A percentile compares a stretch with the other conserved stretches of the same genome.
phyloP scores from a whole-genome alignment of 2,888 invertebrate species.

The Uropetala carovei region DNA sequence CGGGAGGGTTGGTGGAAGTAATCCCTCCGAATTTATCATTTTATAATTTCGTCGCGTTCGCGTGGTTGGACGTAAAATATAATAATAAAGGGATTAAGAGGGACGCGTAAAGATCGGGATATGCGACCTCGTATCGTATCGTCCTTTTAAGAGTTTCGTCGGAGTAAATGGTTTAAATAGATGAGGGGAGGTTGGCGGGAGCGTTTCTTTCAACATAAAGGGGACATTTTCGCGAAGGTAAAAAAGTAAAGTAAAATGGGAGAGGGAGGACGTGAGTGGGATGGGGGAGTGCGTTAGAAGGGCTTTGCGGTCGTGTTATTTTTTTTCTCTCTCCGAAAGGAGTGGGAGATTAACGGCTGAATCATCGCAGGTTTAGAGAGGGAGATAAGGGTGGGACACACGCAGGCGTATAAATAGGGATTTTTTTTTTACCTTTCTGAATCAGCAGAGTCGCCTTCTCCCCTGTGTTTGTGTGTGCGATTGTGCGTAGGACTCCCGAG shows the following conservation, averaged over 20 bases:
- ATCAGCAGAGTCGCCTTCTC: not conserved
- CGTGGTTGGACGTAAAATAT: not conserved
- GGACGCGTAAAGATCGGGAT: not conserved
- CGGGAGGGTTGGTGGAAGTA: too few relatives aligned
- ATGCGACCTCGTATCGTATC: not conserved
- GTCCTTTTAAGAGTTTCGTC: not conserved
- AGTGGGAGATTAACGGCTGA: not conserved
- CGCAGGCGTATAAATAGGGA: constrained; percentile 23
- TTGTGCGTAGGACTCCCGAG: not conserved
- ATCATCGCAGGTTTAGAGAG: not conserved
- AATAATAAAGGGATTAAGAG: not conserved
- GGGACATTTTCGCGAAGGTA: not conserved
- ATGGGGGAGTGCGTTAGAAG: constrained; percentile 1
- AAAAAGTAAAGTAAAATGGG: not conserved
- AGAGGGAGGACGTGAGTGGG: not conserved
- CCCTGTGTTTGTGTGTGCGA: not conserved
- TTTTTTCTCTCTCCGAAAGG: not conserved
- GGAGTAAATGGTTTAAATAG: not conserved
- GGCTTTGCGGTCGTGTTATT: not conserved
- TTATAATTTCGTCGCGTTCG: not conserved
- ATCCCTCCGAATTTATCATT: too few relatives aligned
- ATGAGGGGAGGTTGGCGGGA: not conserved
- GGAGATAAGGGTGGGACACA: not conserved
- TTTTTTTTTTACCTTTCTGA: not conserved
- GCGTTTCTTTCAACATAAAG: not conserved